Base-by-base conservation (phyloP, 2,113 vertebrate genomes). In the Proterorhinus semilunaris region DNA sequence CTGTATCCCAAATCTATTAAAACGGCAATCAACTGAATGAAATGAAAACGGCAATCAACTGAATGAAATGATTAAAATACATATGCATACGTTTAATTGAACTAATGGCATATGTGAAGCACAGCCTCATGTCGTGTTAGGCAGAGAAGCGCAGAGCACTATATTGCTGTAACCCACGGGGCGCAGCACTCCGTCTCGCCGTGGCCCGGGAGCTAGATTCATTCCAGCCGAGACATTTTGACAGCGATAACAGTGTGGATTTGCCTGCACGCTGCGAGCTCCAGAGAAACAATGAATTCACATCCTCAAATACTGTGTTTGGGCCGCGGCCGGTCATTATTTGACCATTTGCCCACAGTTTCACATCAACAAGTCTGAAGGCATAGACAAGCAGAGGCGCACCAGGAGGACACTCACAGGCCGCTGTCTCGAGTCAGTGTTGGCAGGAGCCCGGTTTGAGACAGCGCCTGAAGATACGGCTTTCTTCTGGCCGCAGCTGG, bases 171-270 rank as follows among this genome's bases (percentile, higher is more conserved):
- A 74, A 62, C 65, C 83, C 46, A 76, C 57, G 64, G 78, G 72
- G 69, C 76, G 69, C 55, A 68, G 62, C 76, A 36, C 52, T 67
- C 61, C 67, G 57, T 85, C 74, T 76, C n/a, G 62, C 65, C 63
- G 53, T 73, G 65, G 65, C 68, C 77, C 71, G 65, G 53, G 42
- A 84, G 75, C 72, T 75, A 50, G 57, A 84, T 75, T 71, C 74
- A 84, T 85, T 76, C 72, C 71, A 76, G 68, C 76, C 58, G 82
- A 81, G 69, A 67, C 69, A 72, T 81, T 86, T 74, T 0, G n/a
- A 43, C 5, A 66, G 62, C 16, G 55, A 66, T 46, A 65, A 58
- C 72, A 63, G 62, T 66, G 75, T 6, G 67, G 63, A 73, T 72
- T 65, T 75, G 69, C 77, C 79, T 76, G 50, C 43, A 74, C 73